Conservation (phyloP, 2,797 vertebrate species). For the Poeciliopsis gracilis region DNA sequence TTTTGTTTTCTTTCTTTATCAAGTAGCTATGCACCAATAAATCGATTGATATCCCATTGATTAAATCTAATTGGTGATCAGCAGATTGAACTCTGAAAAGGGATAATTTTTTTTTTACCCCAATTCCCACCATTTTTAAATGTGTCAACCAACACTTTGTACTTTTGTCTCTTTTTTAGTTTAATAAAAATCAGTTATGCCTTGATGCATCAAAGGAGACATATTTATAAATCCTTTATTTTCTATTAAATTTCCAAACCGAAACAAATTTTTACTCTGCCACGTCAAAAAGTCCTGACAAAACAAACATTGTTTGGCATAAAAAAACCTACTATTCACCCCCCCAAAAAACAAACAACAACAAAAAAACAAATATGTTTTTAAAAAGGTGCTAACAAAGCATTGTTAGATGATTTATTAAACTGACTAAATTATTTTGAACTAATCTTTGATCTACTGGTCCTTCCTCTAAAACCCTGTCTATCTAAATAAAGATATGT, state of each 20-base stretch:
- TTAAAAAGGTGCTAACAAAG: conserved; percentile 16
- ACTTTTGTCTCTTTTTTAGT: neutral
- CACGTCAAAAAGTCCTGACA: neutral
- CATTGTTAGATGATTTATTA: conserved; percentile 26
- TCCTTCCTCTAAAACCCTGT: conserved; percentile 25
- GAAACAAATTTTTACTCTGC: neutral
- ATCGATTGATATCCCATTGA: neutral
- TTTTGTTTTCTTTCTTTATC: neutral
- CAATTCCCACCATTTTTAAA: neutral
- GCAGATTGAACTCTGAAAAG: neutral
- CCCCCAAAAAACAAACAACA: no score
- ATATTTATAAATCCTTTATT: neutral
- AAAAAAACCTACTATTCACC: neutral
- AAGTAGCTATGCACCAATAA: neutral
- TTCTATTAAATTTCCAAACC: neutral
- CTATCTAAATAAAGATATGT: conserved; percentile 31
- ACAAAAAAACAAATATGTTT: neutral
- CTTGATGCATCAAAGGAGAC: neutral
- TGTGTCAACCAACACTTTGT: neutral
- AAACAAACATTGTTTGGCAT: neutral
- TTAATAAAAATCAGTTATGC: neutral
- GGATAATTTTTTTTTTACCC: neutral
- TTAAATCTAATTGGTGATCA: neutral
- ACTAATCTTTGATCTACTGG: conserved; percentile 34
- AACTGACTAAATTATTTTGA: conserved; percentile 34